Percentiles rank a stretch among this genome's conserved stretches.
These are phyloP conservation scores for Synergus laeviventris DNA, from an alignment of 2,888 invertebrate genomes.

Conservation along the genomic window DNA sequence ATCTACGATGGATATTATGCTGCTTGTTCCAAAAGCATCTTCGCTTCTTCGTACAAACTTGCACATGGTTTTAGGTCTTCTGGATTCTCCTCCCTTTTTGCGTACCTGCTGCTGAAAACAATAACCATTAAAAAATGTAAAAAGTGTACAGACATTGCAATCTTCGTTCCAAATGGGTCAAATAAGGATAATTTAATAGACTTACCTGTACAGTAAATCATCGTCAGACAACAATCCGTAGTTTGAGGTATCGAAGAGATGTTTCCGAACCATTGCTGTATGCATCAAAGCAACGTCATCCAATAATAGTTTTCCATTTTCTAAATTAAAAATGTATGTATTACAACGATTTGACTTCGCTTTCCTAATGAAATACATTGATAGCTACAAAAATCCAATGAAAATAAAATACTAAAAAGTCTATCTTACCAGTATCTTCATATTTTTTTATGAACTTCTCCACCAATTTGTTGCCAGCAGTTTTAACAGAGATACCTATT, in stretches of 20 bases:
- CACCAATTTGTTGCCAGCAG: slow-evolving; percentile 84
- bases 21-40: slow-evolving; percentile 77
- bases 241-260: slow-evolving; percentile 59
- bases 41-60: slow-evolving; percentile 78
- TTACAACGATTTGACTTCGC: not conserved
- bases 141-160: not conserved
- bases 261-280: slow-evolving; percentile 66
- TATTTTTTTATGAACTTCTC: slow-evolving; percentile 72
- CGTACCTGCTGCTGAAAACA: slow-evolving; percentile 6
- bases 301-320: slow-evolving; percentile 63
- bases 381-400: not conserved
- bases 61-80: slow-evolving; percentile 73
- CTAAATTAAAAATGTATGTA: slow-evolving; percentile 50
- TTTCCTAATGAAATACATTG: slow-evolving; percentile 3
- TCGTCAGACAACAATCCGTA: slow-evolving; percentile 62
- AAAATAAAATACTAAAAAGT: not conserved
- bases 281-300: slow-evolving; percentile 70
- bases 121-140: slow-evolving; percentile 23
- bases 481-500: slow-evolving; percentile 87
- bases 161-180: too few species aligned
- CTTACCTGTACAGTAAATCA: slow-evolving; percentile 68
- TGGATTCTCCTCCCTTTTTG: slow-evolving; percentile 13
- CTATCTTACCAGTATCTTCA: slow-evolving; percentile 52
- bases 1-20: slow-evolving; percentile 44
- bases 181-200: slow-evolving; percentile 14